Percentiles rank a stretch among this genome's conserved stretches.
Evolutionary conservation across 2,888 invertebrate species (phyloP).

Genomic region (Eilema depressum): DNA sequence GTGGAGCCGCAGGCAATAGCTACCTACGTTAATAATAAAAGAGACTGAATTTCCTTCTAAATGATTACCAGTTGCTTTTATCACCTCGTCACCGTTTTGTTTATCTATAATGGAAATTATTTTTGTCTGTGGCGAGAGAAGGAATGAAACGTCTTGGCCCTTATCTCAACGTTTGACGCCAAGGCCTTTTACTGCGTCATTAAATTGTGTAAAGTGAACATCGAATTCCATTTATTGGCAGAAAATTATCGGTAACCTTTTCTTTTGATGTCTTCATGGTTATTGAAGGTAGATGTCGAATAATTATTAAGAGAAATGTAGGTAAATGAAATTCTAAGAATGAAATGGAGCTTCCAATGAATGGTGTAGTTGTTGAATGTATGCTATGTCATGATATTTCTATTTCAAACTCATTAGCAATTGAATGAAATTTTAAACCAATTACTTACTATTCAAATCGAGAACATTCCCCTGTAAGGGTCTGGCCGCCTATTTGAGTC

Average conservation of each 20-base stretch:
- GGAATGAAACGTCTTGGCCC: conserved; percentile 24
- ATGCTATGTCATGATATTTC: too few species aligned
- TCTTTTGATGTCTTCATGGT: conserved; percentile 27
- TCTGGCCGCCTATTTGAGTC: too few species aligned
- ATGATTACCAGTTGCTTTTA: conserved; percentile 49
- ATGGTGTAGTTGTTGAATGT: too few species aligned
- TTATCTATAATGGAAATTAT: conserved; percentile 40
- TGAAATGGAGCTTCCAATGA: too few species aligned
- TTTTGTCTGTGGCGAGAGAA: conserved; percentile 31
- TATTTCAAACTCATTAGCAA: too few species aligned
- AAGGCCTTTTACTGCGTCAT: conserved; percentile 31
- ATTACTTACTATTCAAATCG: too few species aligned
- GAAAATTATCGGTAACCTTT: conserved; percentile 28
- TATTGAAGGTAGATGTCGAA: not conserved
- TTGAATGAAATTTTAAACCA: too few species aligned
- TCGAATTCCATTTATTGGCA: conserved; percentile 28
- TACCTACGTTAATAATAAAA: conserved; percentile 32
- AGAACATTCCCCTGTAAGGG: too few species aligned
- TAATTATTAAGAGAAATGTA: not conserved
- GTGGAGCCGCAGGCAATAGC: too few species aligned
- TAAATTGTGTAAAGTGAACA: conserved; percentile 32
- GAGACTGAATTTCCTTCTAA: conserved; percentile 26
- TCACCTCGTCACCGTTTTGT: conserved; percentile 36
- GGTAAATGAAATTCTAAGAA: not conserved
- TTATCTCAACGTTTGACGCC: conserved; percentile 33